Percentiles rank a stretch among this genome's conserved stretches.
phyloP scores from a whole-genome alignment of 2,797 vertebrate species.

The Sphaeramia orbicularis region DNA sequence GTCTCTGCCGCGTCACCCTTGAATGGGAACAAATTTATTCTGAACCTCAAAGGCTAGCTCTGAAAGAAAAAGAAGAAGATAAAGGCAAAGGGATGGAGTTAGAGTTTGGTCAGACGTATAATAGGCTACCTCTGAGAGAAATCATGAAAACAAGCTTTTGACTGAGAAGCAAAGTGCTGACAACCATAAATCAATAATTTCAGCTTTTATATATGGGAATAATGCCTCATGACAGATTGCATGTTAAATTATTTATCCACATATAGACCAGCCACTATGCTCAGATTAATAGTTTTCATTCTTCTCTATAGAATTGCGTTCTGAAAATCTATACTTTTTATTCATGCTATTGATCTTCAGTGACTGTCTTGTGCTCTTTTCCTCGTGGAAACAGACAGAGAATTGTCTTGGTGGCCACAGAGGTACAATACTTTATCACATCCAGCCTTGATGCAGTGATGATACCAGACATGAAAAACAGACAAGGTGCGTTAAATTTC shows the following conservation, averaged over 20 bases:
- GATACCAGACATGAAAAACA: not conserved
- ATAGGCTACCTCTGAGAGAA: not conserved
- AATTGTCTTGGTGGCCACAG: not conserved
- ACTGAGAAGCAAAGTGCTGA: slow-evolving; percentile 5
- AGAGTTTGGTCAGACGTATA: slow-evolving; percentile 20
- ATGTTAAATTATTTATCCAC: slow-evolving; percentile 9
- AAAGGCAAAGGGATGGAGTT: slow-evolving; percentile 16
- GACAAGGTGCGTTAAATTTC: not conserved
- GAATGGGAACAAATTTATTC: slow-evolving; percentile 31
- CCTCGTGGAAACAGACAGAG: not conserved
- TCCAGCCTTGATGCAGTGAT: not conserved
- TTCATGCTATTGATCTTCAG: slow-evolving; percentile 1
- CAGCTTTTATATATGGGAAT: not conserved
- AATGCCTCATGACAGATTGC: not conserved
- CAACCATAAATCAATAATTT: slow-evolving; percentile 28
- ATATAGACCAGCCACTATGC: not conserved
- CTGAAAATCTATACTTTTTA: slow-evolving; percentile 15
- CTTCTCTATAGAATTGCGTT: not conserved
- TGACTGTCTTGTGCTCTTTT: not conserved
- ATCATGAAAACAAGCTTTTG: not conserved
- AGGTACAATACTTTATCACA: not conserved
- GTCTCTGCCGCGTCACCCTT: slow-evolving; percentile 21
- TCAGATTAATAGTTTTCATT: slow-evolving; percentile 15
- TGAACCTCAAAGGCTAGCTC: slow-evolving; percentile 14
- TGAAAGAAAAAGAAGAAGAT: slow-evolving; percentile 31